Evolutionary conservation across 2,888 invertebrate species (phyloP).

Genomic region (Sipunculus nudus): DNA sequence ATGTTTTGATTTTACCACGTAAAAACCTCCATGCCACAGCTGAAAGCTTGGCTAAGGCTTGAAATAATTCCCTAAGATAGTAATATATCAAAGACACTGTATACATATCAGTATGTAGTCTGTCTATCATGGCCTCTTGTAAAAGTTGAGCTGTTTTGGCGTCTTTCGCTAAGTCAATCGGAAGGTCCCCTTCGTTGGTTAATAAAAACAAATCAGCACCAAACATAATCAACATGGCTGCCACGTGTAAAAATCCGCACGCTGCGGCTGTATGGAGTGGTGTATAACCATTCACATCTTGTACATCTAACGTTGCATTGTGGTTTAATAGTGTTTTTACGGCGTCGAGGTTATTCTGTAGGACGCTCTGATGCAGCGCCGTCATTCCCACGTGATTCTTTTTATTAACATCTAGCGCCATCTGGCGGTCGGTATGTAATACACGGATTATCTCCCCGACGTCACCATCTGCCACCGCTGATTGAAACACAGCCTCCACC

Average conservation of each 20-base stretch:
- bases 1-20: too few relatives aligned
- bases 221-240: slow-evolving; percentile 50
- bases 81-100: too few relatives aligned
- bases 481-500: slow-evolving; percentile 53
- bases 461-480: slow-evolving; percentile 58
- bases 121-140: slow-evolving; percentile 48
- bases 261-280: slow-evolving; percentile 58
- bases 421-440: slow-evolving; percentile 22
- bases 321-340: slow-evolving; percentile 51
- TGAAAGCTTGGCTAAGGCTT: too few relatives aligned
- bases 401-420: slow-evolving; percentile 48
- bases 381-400: slow-evolving; percentile 55
- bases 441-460: slow-evolving; percentile 48
- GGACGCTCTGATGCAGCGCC: slow-evolving; percentile 55
- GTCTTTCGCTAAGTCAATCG: slow-evolving; percentile 56
- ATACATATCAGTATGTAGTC: too few relatives aligned
- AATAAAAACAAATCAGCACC: slow-evolving; percentile 53
- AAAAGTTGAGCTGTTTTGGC: slow-evolving; percentile 47
- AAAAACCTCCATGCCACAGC: too few relatives aligned
- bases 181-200: slow-evolving; percentile 50
- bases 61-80: too few relatives aligned
- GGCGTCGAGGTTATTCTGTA: slow-evolving; percentile 56
- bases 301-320: slow-evolving; percentile 50
- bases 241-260: slow-evolving; percentile 53
- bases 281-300: slow-evolving; percentile 55